Conservation (phyloP, 2,113 vertebrate genomes). For the Halcyon senegalensis region DNA sequence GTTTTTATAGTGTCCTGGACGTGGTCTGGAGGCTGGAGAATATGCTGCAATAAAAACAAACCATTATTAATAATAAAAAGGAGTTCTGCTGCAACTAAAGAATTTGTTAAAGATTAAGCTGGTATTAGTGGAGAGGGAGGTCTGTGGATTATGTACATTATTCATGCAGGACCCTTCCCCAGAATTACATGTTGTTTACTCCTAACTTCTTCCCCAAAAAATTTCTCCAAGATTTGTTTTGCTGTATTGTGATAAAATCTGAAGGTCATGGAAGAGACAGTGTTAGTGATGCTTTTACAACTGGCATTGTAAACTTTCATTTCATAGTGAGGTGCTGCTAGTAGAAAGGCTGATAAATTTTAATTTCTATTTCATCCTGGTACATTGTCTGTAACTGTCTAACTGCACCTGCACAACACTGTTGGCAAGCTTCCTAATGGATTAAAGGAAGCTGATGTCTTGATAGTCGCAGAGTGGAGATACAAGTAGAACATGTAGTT, state of each 20-base stretch:
- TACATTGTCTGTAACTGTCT: background rate
- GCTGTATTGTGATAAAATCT: background rate
- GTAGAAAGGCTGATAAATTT: conserved; percentile 19
- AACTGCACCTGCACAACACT: background rate
- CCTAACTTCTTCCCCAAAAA: background rate
- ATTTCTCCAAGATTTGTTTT: background rate
- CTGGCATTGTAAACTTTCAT: conserved; percentile 11
- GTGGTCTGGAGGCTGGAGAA: background rate
- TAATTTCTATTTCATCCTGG: background rate
- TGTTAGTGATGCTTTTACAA: background rate
- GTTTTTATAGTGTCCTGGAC: background rate
- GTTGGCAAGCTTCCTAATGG: background rate
- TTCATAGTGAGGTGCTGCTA: background rate
- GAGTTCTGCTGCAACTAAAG: background rate
- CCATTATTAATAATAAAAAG: conserved; percentile 11
- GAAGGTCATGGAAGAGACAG: background rate
- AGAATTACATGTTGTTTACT: background rate
- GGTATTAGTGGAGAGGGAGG: background rate
- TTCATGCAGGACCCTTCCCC: background rate
- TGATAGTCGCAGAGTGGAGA: background rate
- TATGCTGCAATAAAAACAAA: background rate
- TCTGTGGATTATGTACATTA: background rate
- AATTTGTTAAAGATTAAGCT: background rate
- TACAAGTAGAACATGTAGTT: background rate
- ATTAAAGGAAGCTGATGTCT: background rate